Percentiles rank a stretch among this genome's conserved stretches.
Conservation (phyloP, 2,888 invertebrate genomes). For the Nebria brevicollis region DNA sequence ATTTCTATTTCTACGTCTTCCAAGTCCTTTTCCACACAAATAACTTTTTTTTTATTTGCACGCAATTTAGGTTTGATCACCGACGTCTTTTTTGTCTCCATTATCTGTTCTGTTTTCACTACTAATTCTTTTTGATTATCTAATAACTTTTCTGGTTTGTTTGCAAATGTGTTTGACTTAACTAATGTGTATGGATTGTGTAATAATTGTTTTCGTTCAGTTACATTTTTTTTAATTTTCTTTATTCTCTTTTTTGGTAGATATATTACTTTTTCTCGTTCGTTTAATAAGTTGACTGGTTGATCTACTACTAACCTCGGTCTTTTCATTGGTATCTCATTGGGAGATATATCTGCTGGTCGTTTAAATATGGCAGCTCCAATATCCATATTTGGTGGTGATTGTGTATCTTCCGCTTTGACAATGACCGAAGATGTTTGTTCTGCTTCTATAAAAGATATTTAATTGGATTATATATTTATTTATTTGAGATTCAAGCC, state of each 20-base stretch:
- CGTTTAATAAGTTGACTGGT: not conserved
- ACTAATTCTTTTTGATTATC: not conserved
- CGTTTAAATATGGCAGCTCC: conserved; percentile 70
- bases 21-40: not conserved
- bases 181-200: too few species aligned
- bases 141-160: not conserved
- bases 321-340: conserved; percentile 68
- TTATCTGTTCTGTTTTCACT: not conserved
- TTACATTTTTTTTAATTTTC: too few species aligned
- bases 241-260: too few species aligned
- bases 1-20: not conserved
- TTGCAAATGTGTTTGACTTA: too few species aligned
- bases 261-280: too few species aligned
- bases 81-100: not conserved
- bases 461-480: too few species aligned
- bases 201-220: too few species aligned
- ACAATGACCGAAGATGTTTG: not conserved
- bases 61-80: too few species aligned
- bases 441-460: conserved; percentile 17
- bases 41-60: too few species aligned
- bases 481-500: too few species aligned
- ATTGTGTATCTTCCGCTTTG: conserved; percentile 48
- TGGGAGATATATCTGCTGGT: conserved; percentile 73
- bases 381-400: conserved; percentile 50
- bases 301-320: conserved; percentile 63